Evolutionary conservation across 2,797 vertebrate species (phyloP).

Genomic region (Cyclura pinguis): DNA sequence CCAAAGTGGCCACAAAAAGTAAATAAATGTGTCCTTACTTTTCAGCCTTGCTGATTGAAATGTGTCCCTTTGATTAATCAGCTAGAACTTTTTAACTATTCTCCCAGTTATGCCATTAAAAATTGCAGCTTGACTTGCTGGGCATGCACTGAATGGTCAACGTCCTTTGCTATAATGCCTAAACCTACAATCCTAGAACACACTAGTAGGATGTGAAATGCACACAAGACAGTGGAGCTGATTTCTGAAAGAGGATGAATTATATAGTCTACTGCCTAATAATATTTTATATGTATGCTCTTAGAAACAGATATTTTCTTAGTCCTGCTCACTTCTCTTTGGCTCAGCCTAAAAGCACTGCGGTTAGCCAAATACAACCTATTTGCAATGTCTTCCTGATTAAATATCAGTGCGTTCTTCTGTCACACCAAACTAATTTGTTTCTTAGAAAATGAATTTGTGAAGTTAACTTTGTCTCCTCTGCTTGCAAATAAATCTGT

Average conservation of each 20-base stretch:
- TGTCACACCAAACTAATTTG: background rate
- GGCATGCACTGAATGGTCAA: slow-evolving; percentile 7
- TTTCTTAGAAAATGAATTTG: slow-evolving; percentile 26
- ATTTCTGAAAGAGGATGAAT: background rate
- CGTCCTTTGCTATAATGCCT: background rate
- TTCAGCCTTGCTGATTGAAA: slow-evolving; percentile 14
- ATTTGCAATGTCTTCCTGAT: slow-evolving; percentile 25
- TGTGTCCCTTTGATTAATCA: slow-evolving; percentile 7
- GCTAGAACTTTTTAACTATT: slow-evolving; percentile 2
- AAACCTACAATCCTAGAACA: background rate
- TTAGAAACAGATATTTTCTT: slow-evolving; percentile 4
- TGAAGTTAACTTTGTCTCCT: background rate
- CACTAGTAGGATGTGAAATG: background rate
- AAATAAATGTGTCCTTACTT: slow-evolving; percentile 14
- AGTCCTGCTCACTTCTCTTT: background rate
- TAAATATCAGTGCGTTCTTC: slow-evolving; percentile 6
- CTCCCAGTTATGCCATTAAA: background rate
- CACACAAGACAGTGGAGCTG: background rate
- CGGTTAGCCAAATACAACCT: slow-evolving; percentile 21
- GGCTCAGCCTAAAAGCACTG: slow-evolving; percentile 18
- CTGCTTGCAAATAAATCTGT: slow-evolving; percentile 5
- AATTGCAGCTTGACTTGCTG: background rate
- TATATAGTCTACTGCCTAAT: background rate
- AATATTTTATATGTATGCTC: background rate
- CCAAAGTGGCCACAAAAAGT: background rate